Conservation (phyloP, 2,797 vertebrate genomes). For the Coccyzus lansbergi region DNA sequence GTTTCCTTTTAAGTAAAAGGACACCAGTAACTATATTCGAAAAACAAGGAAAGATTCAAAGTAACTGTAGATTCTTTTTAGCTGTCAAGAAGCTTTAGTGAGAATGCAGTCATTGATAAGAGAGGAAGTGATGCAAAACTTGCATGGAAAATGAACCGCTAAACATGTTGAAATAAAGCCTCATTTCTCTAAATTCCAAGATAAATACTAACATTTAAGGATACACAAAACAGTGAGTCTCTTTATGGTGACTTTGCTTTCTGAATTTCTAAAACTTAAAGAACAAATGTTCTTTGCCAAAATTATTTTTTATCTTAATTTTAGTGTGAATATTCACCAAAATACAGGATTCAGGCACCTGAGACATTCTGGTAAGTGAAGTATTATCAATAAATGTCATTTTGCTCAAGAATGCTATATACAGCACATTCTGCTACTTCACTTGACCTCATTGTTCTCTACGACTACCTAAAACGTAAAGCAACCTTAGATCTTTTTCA, state of each 20-base stretch:
- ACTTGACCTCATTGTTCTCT: too few species aligned
- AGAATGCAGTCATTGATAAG: neutral
- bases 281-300: neutral
- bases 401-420: neutral
- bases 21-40: neutral
- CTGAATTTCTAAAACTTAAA: neutral
- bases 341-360: neutral
- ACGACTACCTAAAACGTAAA: too few species aligned
- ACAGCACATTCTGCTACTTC: neutral
- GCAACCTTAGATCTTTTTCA: neutral
- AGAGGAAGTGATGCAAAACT: neutral
- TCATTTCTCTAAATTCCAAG: conserved; percentile 19
- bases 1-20: neutral
- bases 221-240: neutral
- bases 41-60: neutral
- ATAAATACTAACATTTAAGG: neutral
- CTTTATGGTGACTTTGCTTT: neutral
- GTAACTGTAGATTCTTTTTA: neutral
- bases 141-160: neutral
- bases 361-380: neutral
- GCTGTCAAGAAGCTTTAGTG: neutral
- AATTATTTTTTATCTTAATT: neutral
- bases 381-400: neutral
- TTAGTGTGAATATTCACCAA: neutral
- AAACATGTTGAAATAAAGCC: neutral